These are phyloP conservation scores for Tetanocera ferruginea DNA, from an alignment of 2,888 invertebrate species.

Conservation along the genomic window DNA sequence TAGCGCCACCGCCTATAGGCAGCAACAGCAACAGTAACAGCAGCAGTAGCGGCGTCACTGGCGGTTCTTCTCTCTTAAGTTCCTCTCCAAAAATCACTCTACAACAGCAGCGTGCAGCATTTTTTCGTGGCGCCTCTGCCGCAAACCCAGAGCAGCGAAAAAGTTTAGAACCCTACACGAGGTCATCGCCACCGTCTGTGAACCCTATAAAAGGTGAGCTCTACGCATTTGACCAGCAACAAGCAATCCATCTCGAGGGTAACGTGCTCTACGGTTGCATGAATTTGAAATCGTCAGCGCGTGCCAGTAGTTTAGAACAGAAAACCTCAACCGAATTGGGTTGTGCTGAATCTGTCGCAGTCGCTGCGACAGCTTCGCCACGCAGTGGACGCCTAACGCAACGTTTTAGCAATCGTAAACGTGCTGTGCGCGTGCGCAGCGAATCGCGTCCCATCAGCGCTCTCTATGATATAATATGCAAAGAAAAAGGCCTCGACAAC, in stretches of 20 bases:
- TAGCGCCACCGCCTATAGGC: slow-evolving; percentile 56
- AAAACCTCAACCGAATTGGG: not conserved
- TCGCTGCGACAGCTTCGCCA: slow-evolving; percentile 8
- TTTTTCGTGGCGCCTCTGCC: slow-evolving; percentile 62
- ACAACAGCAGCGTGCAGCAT: slow-evolving; percentile 43
- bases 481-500: slow-evolving; percentile 67
- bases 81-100: not conserved
- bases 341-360: slow-evolving; percentile 21
- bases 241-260: slow-evolving; percentile 49
- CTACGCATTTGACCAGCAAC: slow-evolving; percentile 22
- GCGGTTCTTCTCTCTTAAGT: not conserved
- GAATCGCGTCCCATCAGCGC: slow-evolving; percentile 69
- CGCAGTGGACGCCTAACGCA: slow-evolving; percentile 61
- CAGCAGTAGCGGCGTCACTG: slow-evolving; percentile 17
- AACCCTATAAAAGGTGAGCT: slow-evolving; percentile 62
- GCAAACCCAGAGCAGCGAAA: slow-evolving; percentile 45
- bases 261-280: slow-evolving; percentile 53
- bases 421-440: slow-evolving; percentile 67
- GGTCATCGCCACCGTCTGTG: slow-evolving; percentile 58
- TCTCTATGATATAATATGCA: slow-evolving; percentile 70
- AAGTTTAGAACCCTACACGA: slow-evolving; percentile 56
- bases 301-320: slow-evolving; percentile 7
- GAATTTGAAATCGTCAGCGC: slow-evolving; percentile 45
- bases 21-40: slow-evolving; percentile 25
- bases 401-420: slow-evolving; percentile 64